Base-by-base conservation (phyloP, 2,888 invertebrate species). In the Nomada lathburiana region DNA sequence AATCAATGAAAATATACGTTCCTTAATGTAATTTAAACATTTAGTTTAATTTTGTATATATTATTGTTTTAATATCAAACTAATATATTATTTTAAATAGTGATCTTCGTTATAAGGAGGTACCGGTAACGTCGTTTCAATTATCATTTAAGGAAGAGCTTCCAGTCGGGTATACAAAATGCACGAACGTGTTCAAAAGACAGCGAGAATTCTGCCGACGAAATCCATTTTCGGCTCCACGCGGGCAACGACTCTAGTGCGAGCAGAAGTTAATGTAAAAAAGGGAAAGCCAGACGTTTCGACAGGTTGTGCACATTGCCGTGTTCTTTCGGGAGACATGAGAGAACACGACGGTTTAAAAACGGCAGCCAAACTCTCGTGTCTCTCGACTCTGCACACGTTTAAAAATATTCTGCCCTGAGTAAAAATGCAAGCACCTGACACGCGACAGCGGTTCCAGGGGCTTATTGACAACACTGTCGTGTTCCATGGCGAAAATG, bases 391-490 rank as follows among this genome's bases (percentile, higher is more conserved):
- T 23, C 3, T 36, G 55, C 26, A n/a, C 52, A 29, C 52, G 52
- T 18, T 74, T 78, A 63, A 76, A 78, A 78, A 78, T 78, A 76
- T 68, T 62, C 42, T 2, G 18, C 44, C 11, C 7, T 23, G 26
- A 20, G 53, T n/a, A 68, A 62, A 76, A 78, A 68, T 55, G 53
- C 67, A 63, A 68, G 62, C 47, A 11, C 2, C 52, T 47, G 1
- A 52, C 77, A 75, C 76, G 76, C 65, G 44, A 77, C n/a, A n/a
- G 11, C 11, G 52, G 29, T 65, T 47, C 9, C 47, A 16, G 2
- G 44, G 29, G 20, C 26, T 60, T 74, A 75, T 67, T 67, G 68
- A 55, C 74, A 69, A 55, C 60, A 60, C 13, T 63, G 50, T 23
- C 26, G 53, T 62, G 44, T n/a, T 53, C 20, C 29, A 29, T 20